Base-by-base conservation (phyloP, 2,797 vertebrate species). In the Takifugu rubripes region DNA sequence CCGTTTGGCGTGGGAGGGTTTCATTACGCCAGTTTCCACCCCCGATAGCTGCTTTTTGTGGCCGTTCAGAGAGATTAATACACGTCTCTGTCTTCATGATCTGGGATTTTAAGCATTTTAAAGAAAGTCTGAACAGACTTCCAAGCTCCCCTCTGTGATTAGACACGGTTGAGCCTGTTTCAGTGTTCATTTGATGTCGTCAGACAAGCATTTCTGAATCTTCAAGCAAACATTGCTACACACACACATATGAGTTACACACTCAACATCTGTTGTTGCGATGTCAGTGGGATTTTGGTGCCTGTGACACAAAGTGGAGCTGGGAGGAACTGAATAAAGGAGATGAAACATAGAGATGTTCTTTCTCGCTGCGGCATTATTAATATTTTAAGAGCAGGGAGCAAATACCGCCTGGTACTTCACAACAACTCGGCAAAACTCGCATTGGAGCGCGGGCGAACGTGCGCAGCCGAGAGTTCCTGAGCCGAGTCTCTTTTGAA, bases 391-490 rank as follows among this genome's bases (percentile, higher is more conserved):
- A 55, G 68, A 52, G 50, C 21, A n/a, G 26, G 36, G 64, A 68
- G 25, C 17, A 36, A 36, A 52, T 61, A 52, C 52, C 59, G 59
- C 59, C 51, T 50, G 36, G 27, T 40, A 12, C 63, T 16, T 12
- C 16, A 46, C 44, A 48, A 55, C 73, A 74, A 49, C 17, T 1
- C 14, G 9, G 9, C 5, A 55, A 57, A 49, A 59, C 45, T 66
- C 54, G 48, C 65, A 26, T 33, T 60, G 8, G 36, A 64, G 61
- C 3, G 24, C 53, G 54, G 24, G 31, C n/a, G 5, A 66, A 64
- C 69, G 60, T 27, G 42, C 42, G 70, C 50, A 62, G 61, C 27
- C 55, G 84, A 89, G 72, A 85, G 88, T 86, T 85, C 90, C 91
- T 25, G 87, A 79, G 67, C 65, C 79, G 64, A 87, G 85, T 72